Conservation (phyloP, 2,888 invertebrate genomes). For the Xylocampa areola region DNA sequence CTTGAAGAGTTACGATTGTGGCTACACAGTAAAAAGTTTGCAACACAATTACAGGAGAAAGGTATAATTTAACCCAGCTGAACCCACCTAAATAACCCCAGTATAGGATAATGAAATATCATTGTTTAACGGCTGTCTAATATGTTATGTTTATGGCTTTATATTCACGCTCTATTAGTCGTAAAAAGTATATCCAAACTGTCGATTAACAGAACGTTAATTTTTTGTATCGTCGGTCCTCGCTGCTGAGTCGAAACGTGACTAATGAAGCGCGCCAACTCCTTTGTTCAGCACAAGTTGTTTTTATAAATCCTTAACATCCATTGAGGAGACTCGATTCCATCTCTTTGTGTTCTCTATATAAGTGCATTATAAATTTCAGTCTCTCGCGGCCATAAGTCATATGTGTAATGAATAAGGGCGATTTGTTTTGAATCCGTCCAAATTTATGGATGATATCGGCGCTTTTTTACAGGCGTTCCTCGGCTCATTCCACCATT, state of each 20-base stretch:
- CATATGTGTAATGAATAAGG: conserved; percentile 90
- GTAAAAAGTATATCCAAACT: conserved; percentile 59
- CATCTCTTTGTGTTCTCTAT: conserved; percentile 79
- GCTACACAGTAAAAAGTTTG: conserved; percentile 32
- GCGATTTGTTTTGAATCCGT: conserved; percentile 89
- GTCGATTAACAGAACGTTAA: conserved; percentile 58
- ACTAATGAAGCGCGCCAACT: conserved; percentile 81
- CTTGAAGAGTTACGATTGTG: conserved; percentile 50
- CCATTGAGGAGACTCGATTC: conserved; percentile 68
- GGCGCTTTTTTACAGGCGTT: conserved; percentile 86
- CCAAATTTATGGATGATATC: conserved; percentile 88
- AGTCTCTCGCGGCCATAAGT: conserved; percentile 83
- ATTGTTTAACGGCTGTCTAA: conserved; percentile 55
- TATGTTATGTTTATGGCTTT: conserved; percentile 53
- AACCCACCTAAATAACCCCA: conserved; percentile 29
- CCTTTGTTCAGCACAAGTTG: conserved; percentile 73
- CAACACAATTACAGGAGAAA: conserved; percentile 39
- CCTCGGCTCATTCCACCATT: conserved; percentile 85
- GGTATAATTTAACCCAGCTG: conserved; percentile 52
- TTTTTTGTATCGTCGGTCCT: conserved; percentile 68
- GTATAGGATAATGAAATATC: conserved; percentile 50
- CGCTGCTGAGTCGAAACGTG: conserved; percentile 73
- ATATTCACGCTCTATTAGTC: conserved; percentile 67
- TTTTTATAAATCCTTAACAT: conserved; percentile 72
- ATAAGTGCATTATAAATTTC: conserved; percentile 85